Evolutionary conservation across 2,113 vertebrate species (phyloP), one percentile per base, ranked within the genome.

Genomic region (Petromus typicus): DNA sequence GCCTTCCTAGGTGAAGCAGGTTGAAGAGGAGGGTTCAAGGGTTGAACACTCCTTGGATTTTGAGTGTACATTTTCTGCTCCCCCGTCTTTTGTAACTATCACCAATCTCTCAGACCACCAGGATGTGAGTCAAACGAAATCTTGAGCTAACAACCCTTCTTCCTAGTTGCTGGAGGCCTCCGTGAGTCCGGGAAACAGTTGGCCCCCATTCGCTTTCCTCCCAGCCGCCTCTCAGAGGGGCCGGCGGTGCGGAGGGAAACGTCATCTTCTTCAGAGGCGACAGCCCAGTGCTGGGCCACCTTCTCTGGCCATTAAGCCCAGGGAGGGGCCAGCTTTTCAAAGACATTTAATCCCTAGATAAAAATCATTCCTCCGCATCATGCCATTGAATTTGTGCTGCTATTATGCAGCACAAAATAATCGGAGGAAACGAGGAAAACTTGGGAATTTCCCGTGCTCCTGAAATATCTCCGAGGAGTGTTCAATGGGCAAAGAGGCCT

Each of bases 381-480:
- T 30, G 69, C 96, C 94, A 98, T 97, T 97, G 96, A 98, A 97
- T 97, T 97, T 83, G 64, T 56, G 94, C 86, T 54, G 95, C 96
- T 94, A 97, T 98, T 97, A 95, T 96, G 96, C 88, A 2, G 89
- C 43, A 45, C 79, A 40, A 95, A 97, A 98, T 97, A 98, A 98
- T 97, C 96, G 91, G 93, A 97, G 97, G 97, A 98, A 98, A 95
- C 97, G 89, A 97, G 96, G 96, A 98, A 98, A 97, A 97, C 97
- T 97, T 95, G 97, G 97, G 97, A 97, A 98, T 97, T 97, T 98
- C 96, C 97, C 97, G 97, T 97, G 96, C 89, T 98, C 96, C 96
- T 79, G 95, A 98, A 98, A 97, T 97, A 97, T 96, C 96, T 95
- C 63, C 25, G 16, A 75, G 93, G 73, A 67, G 4, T 3, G 81